phyloP scores from a whole-genome alignment of 2,113 vertebrate species.

The Oostethus manadensis region DNA sequence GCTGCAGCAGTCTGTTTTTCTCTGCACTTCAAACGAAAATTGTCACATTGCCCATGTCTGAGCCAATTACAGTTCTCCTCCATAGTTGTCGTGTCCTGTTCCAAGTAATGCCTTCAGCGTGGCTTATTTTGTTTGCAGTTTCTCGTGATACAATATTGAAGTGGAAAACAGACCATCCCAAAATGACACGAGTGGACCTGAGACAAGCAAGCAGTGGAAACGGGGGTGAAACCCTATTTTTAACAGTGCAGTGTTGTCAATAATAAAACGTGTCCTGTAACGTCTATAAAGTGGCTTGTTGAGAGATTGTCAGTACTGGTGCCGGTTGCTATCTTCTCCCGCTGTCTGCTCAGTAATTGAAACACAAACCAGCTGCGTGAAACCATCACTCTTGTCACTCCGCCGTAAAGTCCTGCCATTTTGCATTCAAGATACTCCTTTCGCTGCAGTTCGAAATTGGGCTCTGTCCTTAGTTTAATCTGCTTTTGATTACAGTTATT shows the following conservation, averaged over 20 bases:
- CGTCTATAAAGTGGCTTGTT: slow-evolving; percentile 40
- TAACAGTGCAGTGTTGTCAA: slow-evolving; percentile 31
- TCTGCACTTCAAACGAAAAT: too few species aligned
- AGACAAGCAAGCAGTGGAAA: too few species aligned
- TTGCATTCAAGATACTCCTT: slow-evolving; percentile 51
- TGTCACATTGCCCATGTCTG: too few species aligned
- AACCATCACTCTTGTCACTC: slow-evolving; percentile 47
- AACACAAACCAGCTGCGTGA: slow-evolving; percentile 66
- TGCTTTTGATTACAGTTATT: slow-evolving; percentile 71
- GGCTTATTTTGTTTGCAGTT: too few species aligned
- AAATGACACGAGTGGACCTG: too few species aligned
- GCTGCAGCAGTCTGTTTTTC: too few species aligned
- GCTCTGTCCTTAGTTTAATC: slow-evolving; percentile 48
- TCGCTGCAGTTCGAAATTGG: slow-evolving; percentile 41
- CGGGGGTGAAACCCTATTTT: not conserved
- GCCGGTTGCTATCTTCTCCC: slow-evolving; percentile 39
- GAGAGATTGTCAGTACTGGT: slow-evolving; percentile 42
- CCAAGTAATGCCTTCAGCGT: too few species aligned
- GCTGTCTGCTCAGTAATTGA: slow-evolving; percentile 38
- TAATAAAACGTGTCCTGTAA: slow-evolving; percentile 33
- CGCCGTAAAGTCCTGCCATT: slow-evolving; percentile 41
- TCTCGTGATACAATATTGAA: not conserved
- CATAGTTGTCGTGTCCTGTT: too few species aligned
- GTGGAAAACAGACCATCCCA: not conserved
- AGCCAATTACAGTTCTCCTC: too few species aligned